A percentile compares a stretch with the other conserved stretches of the same genome.
phyloP scores from a whole-genome alignment of 2,113 vertebrate genomes.

The Choloepus hoffmanni region DNA sequence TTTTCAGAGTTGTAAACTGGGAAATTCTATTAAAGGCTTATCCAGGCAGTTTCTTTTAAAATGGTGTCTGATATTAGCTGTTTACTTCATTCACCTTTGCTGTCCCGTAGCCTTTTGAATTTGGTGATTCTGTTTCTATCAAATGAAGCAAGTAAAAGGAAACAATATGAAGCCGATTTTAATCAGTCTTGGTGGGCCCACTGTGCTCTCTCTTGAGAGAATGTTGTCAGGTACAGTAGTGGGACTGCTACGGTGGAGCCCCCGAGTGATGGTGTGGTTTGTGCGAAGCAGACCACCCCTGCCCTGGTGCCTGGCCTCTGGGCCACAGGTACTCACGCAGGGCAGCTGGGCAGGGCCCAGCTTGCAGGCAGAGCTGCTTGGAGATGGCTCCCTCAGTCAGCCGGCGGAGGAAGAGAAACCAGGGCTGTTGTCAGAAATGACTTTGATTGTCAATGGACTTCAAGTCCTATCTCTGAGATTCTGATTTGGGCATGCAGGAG shows the following conservation, averaged over 20 bases:
- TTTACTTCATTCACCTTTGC: constrained; percentile 59
- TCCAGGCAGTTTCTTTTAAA: constrained; percentile 69
- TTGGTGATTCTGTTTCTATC: constrained; percentile 35
- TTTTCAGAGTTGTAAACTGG: constrained; percentile 75
- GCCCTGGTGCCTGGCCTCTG: rapidly evolving
- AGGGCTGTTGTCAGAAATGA: not conserved
- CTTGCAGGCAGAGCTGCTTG: not conserved
- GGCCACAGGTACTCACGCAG: not conserved
- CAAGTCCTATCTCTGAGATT: not conserved
- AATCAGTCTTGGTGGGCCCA: not conserved
- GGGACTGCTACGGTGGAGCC: too few relatives aligned
- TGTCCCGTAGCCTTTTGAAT: constrained; percentile 55
- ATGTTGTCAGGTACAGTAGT: not conserved
- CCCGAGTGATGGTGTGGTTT: not conserved
- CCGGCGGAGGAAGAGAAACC: not conserved
- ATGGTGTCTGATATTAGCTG: constrained; percentile 59
- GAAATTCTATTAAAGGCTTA: constrained; percentile 78
- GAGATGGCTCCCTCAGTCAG: not conserved
- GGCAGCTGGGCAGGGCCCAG: not conserved
- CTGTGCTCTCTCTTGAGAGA: not conserved
- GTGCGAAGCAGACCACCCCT: too few relatives aligned
- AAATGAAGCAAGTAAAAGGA: constrained; percentile 30
- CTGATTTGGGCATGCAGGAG: not conserved
- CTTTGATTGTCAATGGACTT: constrained; percentile 34
- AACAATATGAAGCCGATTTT: constrained; percentile 23